Percentiles rank a stretch among this genome's conserved stretches.
Conservation (phyloP, 1,140 invertebrate species). For the Megalopta genalis region DNA sequence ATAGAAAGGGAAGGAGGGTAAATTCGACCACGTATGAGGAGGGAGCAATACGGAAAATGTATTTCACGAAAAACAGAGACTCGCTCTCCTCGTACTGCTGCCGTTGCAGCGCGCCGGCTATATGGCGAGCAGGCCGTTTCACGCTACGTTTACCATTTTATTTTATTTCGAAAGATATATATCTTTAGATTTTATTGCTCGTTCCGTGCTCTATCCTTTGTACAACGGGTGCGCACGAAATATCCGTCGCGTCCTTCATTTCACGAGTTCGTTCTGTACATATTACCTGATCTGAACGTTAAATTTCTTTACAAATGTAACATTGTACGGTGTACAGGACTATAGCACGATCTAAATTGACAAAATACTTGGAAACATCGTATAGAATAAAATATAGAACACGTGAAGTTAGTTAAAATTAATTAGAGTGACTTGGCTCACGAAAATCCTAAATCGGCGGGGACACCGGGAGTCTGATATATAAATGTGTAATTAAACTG, state of each 20-base stretch:
- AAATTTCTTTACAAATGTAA: too few species aligned
- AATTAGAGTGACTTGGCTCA: too few species aligned
- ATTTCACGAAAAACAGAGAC: constrained; percentile 67
- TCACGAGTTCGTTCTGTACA: background rate
- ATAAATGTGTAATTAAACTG: too few species aligned
- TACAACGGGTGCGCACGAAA: constrained; percentile 14
- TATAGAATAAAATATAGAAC: too few species aligned
- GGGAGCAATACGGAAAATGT: constrained; percentile 70
- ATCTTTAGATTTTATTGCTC: constrained; percentile 70
- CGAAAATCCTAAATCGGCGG: too few species aligned
- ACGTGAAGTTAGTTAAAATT: too few species aligned
- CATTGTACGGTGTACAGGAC: too few species aligned
- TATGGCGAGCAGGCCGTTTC: constrained; percentile 66
- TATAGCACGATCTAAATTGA: too few species aligned
- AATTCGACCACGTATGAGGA: constrained; percentile 42
- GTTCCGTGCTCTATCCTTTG: background rate
- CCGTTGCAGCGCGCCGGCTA: constrained; percentile 43
- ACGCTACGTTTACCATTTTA: constrained; percentile 75
- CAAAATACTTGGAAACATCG: too few species aligned
- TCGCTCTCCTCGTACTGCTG: constrained; percentile 42
- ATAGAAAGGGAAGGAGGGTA: constrained; percentile 5
- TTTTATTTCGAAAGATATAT: constrained; percentile 73
- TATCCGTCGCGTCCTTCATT: constrained; percentile 2
- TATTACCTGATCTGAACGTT: too few species aligned
- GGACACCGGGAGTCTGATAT: too few species aligned